Conservation (phyloP, 2,113 vertebrate genomes). For the Chionis minor region DNA sequence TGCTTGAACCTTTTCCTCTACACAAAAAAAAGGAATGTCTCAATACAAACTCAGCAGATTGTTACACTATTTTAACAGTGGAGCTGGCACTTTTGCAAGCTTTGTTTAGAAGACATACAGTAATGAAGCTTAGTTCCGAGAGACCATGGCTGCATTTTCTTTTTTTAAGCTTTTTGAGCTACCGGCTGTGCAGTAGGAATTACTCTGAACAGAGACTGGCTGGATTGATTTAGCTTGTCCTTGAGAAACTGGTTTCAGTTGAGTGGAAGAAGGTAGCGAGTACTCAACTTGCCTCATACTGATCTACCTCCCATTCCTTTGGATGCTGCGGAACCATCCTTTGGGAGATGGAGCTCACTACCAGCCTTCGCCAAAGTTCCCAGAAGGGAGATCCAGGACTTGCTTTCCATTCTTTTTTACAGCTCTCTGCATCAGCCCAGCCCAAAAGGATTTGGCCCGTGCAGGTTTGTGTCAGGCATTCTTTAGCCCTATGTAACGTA, state of each 20-base stretch:
- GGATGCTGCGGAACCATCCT: background rate
- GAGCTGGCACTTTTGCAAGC: background rate
- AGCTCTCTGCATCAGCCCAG: background rate
- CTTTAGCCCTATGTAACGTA: background rate
- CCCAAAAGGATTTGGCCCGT: background rate
- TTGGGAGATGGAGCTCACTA: rapidly evolving
- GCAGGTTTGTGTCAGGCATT: background rate
- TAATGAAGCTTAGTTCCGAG: background rate
- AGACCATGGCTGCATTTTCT: background rate
- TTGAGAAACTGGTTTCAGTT: background rate
- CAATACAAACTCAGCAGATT: background rate
- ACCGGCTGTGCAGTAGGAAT: background rate
- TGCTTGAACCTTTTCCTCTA: background rate
- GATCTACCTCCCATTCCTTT: background rate
- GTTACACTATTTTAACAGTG: background rate
- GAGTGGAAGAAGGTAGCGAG: background rate
- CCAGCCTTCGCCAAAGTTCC: rapidly evolving
- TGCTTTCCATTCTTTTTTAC: background rate
- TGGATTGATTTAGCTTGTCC: background rate
- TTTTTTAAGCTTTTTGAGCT: background rate
- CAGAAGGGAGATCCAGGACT: background rate
- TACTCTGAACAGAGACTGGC: background rate
- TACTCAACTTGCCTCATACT: background rate
- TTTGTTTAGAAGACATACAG: background rate
- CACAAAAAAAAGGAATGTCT: background rate